Evolutionary conservation across 2,797 vertebrate genomes (phyloP), one percentile per base, ranked within the genome.

Genomic region (Novumbra hubbsi): DNA sequence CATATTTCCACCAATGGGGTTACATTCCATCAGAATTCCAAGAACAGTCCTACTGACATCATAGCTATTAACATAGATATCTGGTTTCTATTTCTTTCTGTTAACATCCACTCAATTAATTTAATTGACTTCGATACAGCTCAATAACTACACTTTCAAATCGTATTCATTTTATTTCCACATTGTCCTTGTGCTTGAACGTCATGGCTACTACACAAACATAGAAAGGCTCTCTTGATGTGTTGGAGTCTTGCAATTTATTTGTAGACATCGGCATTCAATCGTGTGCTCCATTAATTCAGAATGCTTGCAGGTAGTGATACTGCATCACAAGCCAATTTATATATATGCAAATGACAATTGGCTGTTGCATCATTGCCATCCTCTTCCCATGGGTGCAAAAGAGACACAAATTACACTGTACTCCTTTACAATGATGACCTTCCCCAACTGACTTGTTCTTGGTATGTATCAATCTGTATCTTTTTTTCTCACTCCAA

Each of bases 1-100:
- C 65, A 21, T 24, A 24, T 24, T 11, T 57, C 11, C 27, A 63
- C 14, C 9, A 3, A 67, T n/a, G 65, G 60, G 11, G 41, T n/a
- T 67, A 38, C 32, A 50, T 49, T 27, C 48, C 16, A 49, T 8
- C 11, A 16, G 6, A 65, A 50, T 32, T 30, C 68, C 24, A 52
- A 50, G 27, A 32, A 52, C 28, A 19, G 24, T 15, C 48, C 71
- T 24, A 24, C 68, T 34, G 50, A 80, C 50, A 5, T 84, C 87
- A 84, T 88, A 72, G 84, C 85, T 87, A 85, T 78, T 90, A 88
- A 90, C 89, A 90, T 88, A 90, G 84, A 87, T 80, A 86, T 86
- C 82, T 83, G 81, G 85, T 86, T 86, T 80, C 85, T 85, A 88
- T 85, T 85, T 88, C 84, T 83, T 81, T 72, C 50, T 60, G 70